Evolutionary conservation across 1,140 invertebrate species (phyloP).

Genomic region (Brachystomella parvula): DNA sequence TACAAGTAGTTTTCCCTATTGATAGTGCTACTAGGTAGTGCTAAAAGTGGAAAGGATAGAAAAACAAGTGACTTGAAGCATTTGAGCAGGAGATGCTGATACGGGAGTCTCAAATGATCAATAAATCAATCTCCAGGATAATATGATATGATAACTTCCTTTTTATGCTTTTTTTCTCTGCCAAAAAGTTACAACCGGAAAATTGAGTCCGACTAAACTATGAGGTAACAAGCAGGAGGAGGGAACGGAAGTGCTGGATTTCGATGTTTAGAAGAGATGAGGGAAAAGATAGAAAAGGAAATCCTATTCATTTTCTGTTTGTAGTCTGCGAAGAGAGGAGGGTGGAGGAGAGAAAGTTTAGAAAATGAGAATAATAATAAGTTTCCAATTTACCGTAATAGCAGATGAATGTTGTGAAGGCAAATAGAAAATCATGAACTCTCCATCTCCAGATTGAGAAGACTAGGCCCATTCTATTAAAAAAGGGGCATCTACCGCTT

Average conservation of each 20-base stretch:
- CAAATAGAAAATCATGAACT: constrained; percentile 9
- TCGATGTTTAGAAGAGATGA: not conserved
- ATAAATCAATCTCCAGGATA: constrained; percentile 8
- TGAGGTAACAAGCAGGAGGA: not conserved
- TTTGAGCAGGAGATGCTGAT: too few relatives aligned
- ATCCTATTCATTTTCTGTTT: not conserved
- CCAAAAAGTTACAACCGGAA: constrained; percentile 11
- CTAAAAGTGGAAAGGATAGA: too few relatives aligned
- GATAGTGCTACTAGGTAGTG: too few relatives aligned
- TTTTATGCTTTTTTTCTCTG: not conserved
- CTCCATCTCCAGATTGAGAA: not conserved
- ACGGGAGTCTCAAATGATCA: constrained; percentile 1
- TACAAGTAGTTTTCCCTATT: too few relatives aligned
- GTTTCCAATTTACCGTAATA: not conserved
- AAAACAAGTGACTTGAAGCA: too few relatives aligned
- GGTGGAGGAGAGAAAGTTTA: not conserved
- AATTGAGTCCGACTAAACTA: not conserved
- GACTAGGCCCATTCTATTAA: not conserved
- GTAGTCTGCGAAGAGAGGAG: too few relatives aligned
- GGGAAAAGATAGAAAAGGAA: not conserved
- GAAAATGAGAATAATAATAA: constrained; percentile 9
- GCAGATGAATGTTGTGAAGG: not conserved
- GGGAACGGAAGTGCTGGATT: not conserved
- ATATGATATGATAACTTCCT: constrained; percentile 9
- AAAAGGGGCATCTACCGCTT: not conserved